These are phyloP conservation scores for Saturnia japonica DNA, from an alignment of 2,888 invertebrate species.

Conservation along the genomic window DNA sequence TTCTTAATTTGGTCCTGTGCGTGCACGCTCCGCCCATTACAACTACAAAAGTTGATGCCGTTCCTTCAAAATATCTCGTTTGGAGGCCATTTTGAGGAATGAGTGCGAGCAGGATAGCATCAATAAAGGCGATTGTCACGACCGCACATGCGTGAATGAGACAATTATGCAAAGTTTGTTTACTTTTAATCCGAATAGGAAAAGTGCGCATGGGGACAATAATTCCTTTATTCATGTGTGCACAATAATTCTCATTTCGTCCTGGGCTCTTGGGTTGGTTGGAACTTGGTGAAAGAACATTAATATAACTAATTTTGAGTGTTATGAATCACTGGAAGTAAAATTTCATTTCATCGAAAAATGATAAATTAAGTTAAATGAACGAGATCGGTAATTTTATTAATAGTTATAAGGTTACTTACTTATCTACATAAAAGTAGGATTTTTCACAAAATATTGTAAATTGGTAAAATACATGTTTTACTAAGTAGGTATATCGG, in stretches of 20 bases:
- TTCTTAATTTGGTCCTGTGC: conserved; percentile 61
- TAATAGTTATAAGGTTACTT: neutral
- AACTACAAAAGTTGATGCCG: conserved; percentile 80
- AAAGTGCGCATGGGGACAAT: conserved; percentile 61
- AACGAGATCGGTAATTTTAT: neutral
- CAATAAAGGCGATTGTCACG: conserved; percentile 49
- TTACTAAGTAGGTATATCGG: no score
- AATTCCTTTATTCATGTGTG: conserved; percentile 48
- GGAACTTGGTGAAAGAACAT: neutral
- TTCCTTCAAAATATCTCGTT: conserved; percentile 82
- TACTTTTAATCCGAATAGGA: conserved; percentile 72
- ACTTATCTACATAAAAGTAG: no score
- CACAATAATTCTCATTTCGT: conserved; percentile 34
- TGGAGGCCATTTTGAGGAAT: conserved; percentile 82
- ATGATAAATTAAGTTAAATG: neutral
- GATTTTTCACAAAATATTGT: no score
- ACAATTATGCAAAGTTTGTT: conserved; percentile 80
- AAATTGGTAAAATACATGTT: no score
- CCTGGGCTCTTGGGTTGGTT: neutral
- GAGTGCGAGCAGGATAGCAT: conserved; percentile 68
- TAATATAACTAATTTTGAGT: neutral
- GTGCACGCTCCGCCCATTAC: conserved; percentile 81
- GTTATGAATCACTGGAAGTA: neutral
- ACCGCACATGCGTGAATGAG: conserved; percentile 74
- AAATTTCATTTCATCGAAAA: no score